These are phyloP conservation scores for Cavia porcellus DNA, from an alignment of 2,113 vertebrate genomes.

Conservation along the genomic window DNA sequence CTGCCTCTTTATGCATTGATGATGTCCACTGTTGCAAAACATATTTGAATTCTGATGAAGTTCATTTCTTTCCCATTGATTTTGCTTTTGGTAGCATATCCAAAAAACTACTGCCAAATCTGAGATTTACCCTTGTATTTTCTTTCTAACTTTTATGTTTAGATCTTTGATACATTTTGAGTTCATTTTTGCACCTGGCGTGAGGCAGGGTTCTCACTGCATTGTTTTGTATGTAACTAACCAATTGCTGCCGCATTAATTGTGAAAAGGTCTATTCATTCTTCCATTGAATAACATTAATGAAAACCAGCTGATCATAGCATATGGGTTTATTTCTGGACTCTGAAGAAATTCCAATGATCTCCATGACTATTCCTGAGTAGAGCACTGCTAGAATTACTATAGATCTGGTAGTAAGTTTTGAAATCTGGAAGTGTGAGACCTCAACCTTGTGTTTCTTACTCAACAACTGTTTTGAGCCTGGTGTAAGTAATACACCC, in stretches of 20 bases:
- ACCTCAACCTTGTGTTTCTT: background rate
- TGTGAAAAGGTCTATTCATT: background rate
- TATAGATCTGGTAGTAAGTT: background rate
- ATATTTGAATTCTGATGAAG: background rate
- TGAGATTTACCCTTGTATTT: background rate
- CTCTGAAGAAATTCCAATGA: background rate
- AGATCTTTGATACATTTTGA: background rate
- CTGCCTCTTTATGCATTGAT: background rate
- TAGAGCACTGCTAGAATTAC: background rate
- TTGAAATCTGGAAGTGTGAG: background rate
- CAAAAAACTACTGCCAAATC: background rate
- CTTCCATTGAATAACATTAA: background rate
- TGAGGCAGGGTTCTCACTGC: background rate
- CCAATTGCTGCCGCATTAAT: background rate
- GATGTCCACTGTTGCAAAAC: background rate
- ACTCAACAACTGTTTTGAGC: background rate
- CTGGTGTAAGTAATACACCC: background rate
- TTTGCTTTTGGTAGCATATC: background rate
- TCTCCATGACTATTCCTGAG: background rate
- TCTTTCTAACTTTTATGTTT: background rate
- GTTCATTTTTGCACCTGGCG: background rate
- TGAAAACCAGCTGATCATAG: background rate
- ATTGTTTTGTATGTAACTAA: background rate
- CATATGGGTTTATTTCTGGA: background rate
- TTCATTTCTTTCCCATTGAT: background rate